Base-by-base conservation (phyloP, 2,888 invertebrate genomes). In the Muscina levida region DNA sequence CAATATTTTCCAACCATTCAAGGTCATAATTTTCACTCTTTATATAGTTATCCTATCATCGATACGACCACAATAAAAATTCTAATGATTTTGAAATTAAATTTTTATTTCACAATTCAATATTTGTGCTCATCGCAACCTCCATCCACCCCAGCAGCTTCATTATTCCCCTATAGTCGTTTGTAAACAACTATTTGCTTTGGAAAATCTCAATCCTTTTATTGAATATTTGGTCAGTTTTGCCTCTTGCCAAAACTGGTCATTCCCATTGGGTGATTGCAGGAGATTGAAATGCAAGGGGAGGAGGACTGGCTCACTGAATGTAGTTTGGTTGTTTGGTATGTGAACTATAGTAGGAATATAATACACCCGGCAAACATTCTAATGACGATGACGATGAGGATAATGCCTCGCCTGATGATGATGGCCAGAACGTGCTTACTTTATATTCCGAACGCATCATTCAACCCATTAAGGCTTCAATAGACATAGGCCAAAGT, bases 221-320 rank as follows among this genome's bases (percentile, higher is more conserved):
- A 67, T 67, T 67, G 48, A 48, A 67, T 48, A 31, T 67, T 67
- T 39, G 73, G 57, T 71, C 48, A 71, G 51, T 44, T n/a, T 77
- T 66, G 26, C 42, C 31, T 13, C 65, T 68, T n/a, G 53, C 26
- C 56, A 3, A 66, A 67, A 67, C 67, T 48, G 67, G 48, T 37
- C 67, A 67, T 67, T 39, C 22, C 15, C 37, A 62, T 22, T 53
- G 53, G 24, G 51, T 51, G n/a, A 8, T 0, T 53, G 24, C 53
- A 11, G 53, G 24, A 17, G 10, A 48, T 22, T 44, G 19, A 3
- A n/a, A n/a, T n/a, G n/a, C n/a, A n/a, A n/a, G n/a, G n/a, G n/a
- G n/a, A n/a, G n/a, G n/a, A n/a, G n/a, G n/a, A n/a, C n/a, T n/a
- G 46, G 13, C 46, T 15, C n/a, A 17, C 17, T 5, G 46, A 44